A percentile compares a stretch with the other conserved stretches of the same genome.
Conservation (phyloP, 1,140 invertebrate genomes). For the Drosophila eugracilis region DNA sequence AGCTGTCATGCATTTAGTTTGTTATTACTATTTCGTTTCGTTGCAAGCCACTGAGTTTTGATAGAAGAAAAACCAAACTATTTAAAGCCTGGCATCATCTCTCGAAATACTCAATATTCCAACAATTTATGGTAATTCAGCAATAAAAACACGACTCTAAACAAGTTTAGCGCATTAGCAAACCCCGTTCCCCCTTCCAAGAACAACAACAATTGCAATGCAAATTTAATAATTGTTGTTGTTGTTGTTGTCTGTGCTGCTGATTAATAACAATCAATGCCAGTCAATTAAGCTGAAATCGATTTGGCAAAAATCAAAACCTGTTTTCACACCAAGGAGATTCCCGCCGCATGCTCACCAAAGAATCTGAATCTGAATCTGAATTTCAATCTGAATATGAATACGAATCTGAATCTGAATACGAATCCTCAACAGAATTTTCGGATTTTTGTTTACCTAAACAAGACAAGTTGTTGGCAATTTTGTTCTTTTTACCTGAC, state of each 20-base stretch:
- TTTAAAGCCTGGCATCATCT: conserved; percentile 61
- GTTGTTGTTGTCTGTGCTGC: conserved; percentile 24
- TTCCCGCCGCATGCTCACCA: conserved; percentile 8
- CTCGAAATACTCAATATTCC: conserved; percentile 71
- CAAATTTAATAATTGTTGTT: conserved; percentile 19
- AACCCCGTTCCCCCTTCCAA: not conserved
- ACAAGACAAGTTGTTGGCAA: too few species aligned
- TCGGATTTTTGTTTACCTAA: too few species aligned
- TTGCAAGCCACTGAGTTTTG: conserved; percentile 3
- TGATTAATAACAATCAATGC: conserved; percentile 75
- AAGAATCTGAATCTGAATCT: not conserved
- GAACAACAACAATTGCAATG: conserved; percentile 57
- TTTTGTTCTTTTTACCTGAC: too few species aligned
- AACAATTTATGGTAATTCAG: conserved; percentile 9
- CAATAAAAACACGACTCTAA: conserved; percentile 50
- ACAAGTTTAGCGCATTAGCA: conserved; percentile 68
- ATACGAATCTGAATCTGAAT: not conserved
- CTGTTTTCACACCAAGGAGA: conserved; percentile 21
- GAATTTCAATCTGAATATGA: not conserved
- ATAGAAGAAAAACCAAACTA: not conserved
- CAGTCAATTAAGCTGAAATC: conserved; percentile 61
- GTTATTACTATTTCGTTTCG: not conserved
- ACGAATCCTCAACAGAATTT: too few species aligned
- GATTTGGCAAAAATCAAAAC: conserved; percentile 40
- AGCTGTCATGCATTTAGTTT: not conserved